phyloP scores from a whole-genome alignment of 2,888 invertebrate species.

The Leptarthrus brevirostris region DNA sequence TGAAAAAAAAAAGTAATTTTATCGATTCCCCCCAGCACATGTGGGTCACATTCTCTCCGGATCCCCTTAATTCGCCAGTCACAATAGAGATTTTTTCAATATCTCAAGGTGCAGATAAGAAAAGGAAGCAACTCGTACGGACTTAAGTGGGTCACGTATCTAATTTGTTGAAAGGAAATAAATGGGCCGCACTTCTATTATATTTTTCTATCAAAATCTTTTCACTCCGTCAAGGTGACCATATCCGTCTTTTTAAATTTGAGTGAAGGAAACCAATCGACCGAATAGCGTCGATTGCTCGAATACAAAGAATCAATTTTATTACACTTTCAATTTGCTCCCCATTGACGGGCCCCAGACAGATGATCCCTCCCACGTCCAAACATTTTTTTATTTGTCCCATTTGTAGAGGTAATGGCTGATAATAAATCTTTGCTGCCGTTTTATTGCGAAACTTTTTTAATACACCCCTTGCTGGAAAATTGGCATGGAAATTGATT shows the following conservation, averaged over 20 bases:
- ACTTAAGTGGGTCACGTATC: slow-evolving; percentile 26
- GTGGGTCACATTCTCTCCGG: too few relatives aligned
- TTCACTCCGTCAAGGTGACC: slow-evolving; percentile 21
- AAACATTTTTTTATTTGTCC: slow-evolving; percentile 50
- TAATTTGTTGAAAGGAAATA: slow-evolving; percentile 16
- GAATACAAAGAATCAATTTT: slow-evolving; percentile 8
- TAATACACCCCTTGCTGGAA: slow-evolving; percentile 48
- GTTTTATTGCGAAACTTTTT: slow-evolving; percentile 53
- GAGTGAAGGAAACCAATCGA: too few relatives aligned
- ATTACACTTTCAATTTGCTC: neutral
- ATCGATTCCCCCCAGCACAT: too few relatives aligned
- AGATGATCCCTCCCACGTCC: slow-evolving; percentile 36
- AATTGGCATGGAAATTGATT: slow-evolving; percentile 46
- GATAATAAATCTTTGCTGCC: slow-evolving; percentile 51
- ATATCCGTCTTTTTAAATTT: slow-evolving; percentile 27
- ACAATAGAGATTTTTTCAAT: neutral
- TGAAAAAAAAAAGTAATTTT: too few relatives aligned
- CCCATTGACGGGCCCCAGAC: neutral
- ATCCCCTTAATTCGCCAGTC: too few relatives aligned
- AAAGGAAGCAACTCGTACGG: too few relatives aligned
- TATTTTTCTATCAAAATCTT: slow-evolving; percentile 7
- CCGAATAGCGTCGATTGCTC: neutral
- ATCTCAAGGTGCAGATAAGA: neutral
- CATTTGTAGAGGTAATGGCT: slow-evolving; percentile 53
- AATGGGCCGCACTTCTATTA: neutral